Evolutionary conservation across 2,888 invertebrate species (phyloP).

Genomic region (Pimpla rufipes): DNA sequence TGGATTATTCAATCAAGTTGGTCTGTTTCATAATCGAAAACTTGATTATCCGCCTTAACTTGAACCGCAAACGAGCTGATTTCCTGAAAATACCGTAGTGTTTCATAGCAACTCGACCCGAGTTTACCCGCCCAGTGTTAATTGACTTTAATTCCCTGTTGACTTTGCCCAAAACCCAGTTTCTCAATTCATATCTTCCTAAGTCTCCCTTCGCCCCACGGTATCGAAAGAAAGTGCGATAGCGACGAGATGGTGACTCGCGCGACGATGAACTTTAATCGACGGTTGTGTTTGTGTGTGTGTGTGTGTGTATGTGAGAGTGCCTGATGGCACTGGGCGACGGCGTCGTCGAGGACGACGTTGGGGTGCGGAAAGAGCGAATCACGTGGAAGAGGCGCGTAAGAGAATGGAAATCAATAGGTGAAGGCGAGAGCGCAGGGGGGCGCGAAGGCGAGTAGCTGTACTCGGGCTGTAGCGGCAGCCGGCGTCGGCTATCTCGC

Average conservation of each 20-base stretch:
- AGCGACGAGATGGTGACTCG: conserved; percentile 43
- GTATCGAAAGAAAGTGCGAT: conserved; percentile 13
- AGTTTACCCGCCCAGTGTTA: too few relatives aligned
- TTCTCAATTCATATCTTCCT: too few relatives aligned
- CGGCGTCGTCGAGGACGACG: conserved; percentile 61
- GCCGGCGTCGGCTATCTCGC: conserved; percentile 70
- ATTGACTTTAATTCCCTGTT: too few relatives aligned
- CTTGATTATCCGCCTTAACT: too few relatives aligned
- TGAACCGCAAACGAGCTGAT: too few relatives aligned
- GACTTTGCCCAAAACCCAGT: too few relatives aligned
- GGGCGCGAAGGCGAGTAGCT: conserved; percentile 24
- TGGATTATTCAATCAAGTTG: too few relatives aligned
- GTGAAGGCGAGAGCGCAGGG: conserved; percentile 77
- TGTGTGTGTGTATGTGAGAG: conserved; percentile 18
- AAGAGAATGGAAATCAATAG: conserved; percentile 85
- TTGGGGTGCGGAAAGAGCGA: conserved; percentile 77
- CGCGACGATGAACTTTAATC: conserved; percentile 61
- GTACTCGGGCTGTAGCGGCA: conserved; percentile 68
- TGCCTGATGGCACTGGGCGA: conserved; percentile 27
- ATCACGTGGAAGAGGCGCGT: conserved; percentile 78
- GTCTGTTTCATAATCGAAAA: too few relatives aligned
- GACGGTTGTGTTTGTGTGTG: conserved; percentile 14
- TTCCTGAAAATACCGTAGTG: too few relatives aligned
- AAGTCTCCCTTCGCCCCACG: not conserved
- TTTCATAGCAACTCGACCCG: too few relatives aligned